These are phyloP conservation scores for Luffia ferchaultella DNA, from an alignment of 2,888 invertebrate species.

Conservation along the genomic window DNA sequence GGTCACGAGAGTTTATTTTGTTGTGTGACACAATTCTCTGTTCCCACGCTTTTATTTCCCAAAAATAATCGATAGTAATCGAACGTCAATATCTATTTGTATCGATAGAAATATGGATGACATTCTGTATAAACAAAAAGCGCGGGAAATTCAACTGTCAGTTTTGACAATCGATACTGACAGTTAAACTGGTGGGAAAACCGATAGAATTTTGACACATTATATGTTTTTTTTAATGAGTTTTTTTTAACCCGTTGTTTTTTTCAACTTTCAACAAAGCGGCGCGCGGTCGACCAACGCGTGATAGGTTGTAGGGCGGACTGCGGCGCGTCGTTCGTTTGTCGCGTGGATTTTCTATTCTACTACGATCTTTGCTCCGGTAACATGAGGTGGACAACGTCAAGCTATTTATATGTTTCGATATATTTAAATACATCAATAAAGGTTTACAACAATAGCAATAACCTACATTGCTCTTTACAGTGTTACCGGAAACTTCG, in stretches of 20 bases:
- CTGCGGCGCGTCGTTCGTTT: slow-evolving; percentile 21
- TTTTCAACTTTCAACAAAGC: slow-evolving; percentile 16
- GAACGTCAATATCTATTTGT: too few species aligned
- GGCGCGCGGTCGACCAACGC: slow-evolving; percentile 46
- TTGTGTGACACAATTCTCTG: not conserved
- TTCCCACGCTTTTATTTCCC: not conserved
- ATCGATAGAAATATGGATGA: too few species aligned
- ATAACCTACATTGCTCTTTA: too few species aligned
- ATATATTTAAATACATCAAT: too few species aligned
- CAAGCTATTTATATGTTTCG: too few species aligned
- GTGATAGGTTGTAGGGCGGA: slow-evolving; percentile 49
- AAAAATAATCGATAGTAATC: too few species aligned
- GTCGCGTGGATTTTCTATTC: not conserved
- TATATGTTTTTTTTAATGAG: slow-evolving; percentile 12
- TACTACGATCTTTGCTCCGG: not conserved
- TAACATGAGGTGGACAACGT: not conserved
- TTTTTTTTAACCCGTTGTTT: slow-evolving; percentile 13
- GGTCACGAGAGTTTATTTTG: not conserved
- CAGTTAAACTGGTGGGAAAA: not conserved
- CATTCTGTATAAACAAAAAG: too few species aligned
- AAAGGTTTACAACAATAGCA: too few species aligned
- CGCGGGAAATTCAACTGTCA: not conserved
- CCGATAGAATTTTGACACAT: not conserved
- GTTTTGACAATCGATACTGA: not conserved
- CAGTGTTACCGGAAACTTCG: too few species aligned